phyloP scores from a whole-genome alignment of 2,797 vertebrate species.

The Spinibarbus caldwelli region DNA sequence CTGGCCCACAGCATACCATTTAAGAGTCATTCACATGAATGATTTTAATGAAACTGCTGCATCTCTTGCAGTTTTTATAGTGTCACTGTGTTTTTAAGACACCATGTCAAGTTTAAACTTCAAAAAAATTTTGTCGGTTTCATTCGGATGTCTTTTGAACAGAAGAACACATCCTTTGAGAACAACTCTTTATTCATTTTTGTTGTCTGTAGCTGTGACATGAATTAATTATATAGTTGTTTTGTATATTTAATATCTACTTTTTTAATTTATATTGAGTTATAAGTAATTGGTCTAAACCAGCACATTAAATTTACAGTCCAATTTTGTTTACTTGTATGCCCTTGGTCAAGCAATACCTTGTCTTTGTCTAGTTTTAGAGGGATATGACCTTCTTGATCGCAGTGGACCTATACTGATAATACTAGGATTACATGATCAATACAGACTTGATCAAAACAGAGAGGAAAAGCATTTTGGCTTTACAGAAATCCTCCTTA shows the following conservation, averaged over 20 bases:
- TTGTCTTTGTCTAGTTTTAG: slow-evolving; percentile 56
- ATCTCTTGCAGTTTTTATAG: background rate
- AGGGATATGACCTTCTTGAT: slow-evolving; percentile 62
- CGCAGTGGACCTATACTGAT: slow-evolving; percentile 65
- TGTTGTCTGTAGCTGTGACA: background rate
- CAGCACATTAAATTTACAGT: background rate
- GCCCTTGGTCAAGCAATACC: slow-evolving; percentile 40
- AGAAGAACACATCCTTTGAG: background rate
- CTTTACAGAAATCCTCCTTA: slow-evolving; percentile 21
- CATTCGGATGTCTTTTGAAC: background rate
- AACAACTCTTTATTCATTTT: background rate
- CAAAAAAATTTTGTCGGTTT: background rate
- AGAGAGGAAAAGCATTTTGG: slow-evolving; percentile 1
- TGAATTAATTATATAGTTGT: background rate
- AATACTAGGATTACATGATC: slow-evolving; percentile 71
- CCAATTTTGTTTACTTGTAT: slow-evolving; percentile 56
- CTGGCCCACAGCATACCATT: background rate
- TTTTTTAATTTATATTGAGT: background rate
- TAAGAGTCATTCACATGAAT: background rate
- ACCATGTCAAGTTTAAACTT: background rate
- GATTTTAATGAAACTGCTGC: background rate
- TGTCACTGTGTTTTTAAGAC: background rate
- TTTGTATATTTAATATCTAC: background rate
- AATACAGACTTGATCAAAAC: slow-evolving; percentile 52
- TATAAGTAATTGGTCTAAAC: background rate